phyloP scores from a whole-genome alignment of 2,113 vertebrate genomes.

The Puntigrus tetrazona region DNA sequence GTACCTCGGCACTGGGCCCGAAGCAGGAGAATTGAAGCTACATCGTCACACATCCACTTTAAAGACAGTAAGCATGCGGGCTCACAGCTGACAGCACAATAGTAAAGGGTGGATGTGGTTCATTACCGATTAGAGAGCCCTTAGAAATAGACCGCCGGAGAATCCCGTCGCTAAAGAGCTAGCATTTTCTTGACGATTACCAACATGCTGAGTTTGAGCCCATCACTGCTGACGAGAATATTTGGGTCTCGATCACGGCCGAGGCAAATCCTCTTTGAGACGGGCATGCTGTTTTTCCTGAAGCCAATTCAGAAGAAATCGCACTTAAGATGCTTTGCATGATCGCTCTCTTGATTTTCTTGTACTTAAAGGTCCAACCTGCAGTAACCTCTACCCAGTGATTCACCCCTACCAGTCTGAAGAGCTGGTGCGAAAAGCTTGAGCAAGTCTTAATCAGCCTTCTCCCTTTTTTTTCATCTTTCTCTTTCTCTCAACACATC shows the following conservation, averaged over 20 bases:
- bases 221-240: conserved; percentile 52
- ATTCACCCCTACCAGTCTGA: conserved; percentile 70
- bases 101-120: conserved; percentile 62
- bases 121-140: conserved; percentile 72
- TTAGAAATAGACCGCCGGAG: conserved; percentile 70
- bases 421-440: conserved; percentile 37
- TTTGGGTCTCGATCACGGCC: conserved; percentile 43
- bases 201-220: conserved; percentile 50
- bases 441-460: conserved; percentile 34
- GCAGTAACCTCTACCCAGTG: conserved; percentile 73
- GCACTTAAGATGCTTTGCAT: conserved; percentile 57
- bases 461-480: background rate
- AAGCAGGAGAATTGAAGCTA: conserved; percentile 61
- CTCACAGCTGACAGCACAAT: conserved; percentile 67
- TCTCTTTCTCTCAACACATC: conserved; percentile 59
- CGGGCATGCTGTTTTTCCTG: conserved; percentile 33
- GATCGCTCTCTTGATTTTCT: conserved; percentile 53
- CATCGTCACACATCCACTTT: conserved; percentile 51
- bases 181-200: conserved; percentile 38
- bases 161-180: conserved; percentile 66
- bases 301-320: conserved; percentile 60
- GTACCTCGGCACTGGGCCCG: conserved; percentile 57
- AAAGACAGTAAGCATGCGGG: conserved; percentile 60
- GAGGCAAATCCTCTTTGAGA: conserved; percentile 55
- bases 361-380: conserved; percentile 60